phyloP scores from a whole-genome alignment of 1,140 invertebrate genomes.

The Sesamia nonagrioides region DNA sequence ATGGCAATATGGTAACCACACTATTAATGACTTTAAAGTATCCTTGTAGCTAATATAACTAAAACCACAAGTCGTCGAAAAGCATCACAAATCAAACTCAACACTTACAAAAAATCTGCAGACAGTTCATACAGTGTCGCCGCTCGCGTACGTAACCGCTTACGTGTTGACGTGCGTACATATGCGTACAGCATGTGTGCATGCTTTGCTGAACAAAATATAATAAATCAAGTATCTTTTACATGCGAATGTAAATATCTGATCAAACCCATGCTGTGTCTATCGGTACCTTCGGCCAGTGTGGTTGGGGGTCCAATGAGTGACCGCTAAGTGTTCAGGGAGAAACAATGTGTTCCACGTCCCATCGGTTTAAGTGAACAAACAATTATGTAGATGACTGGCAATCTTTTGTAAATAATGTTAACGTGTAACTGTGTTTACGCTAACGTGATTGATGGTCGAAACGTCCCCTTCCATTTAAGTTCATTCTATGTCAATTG shows the following conservation, averaged over 20 bases:
- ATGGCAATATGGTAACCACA: no score
- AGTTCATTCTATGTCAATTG: slow-evolving; percentile 20
- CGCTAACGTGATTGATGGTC: slow-evolving; percentile 3
- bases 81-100: not conserved
- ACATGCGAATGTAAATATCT: no score
- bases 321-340: not conserved
- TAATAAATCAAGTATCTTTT: no score
- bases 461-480: not conserved
- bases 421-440: slow-evolving; percentile 12
- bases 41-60: no score
- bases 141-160: not conserved
- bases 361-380: slow-evolving; percentile 12
- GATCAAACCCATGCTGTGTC: not conserved
- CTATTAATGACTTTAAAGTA: no score
- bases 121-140: no score
- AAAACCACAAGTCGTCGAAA: no score
- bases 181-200: not conserved
- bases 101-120: not conserved
- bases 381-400: slow-evolving; percentile 7
- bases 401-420: slow-evolving; percentile 36
- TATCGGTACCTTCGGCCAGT: not conserved
- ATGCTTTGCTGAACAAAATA: no score
- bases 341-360: slow-evolving; percentile 3
- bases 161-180: not conserved
- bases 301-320: no score